phyloP scores from a whole-genome alignment of 2,888 invertebrate species.

The Tipula vernalis region DNA sequence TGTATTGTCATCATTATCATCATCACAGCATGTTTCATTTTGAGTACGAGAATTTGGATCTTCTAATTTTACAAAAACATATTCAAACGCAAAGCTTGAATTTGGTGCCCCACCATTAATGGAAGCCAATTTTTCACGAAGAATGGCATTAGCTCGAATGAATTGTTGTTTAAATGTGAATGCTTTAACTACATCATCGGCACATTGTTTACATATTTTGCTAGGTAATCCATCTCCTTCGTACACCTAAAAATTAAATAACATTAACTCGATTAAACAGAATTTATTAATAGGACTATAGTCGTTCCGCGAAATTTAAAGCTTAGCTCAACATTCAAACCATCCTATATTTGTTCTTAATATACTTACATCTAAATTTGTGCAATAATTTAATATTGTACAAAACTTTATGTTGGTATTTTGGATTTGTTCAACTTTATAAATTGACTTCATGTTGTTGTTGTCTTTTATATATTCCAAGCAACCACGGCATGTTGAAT shows the following conservation, averaged over 20 bases:
- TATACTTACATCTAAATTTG: background rate
- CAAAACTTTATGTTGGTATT: slow-evolving; percentile 4
- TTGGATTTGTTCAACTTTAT: background rate
- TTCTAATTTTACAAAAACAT: background rate
- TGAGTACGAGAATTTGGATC: background rate
- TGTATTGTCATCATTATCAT: background rate
- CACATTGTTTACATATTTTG: slow-evolving; percentile 26
- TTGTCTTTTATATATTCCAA: background rate
- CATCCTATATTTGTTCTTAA: too few species aligned
- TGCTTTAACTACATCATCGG: slow-evolving; percentile 20
- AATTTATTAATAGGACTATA: too few species aligned
- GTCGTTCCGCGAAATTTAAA: background rate
- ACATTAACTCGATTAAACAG: too few species aligned
- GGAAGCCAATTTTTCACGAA: slow-evolving; percentile 20
- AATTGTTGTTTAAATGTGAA: slow-evolving; percentile 27
- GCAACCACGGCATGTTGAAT: background rate
- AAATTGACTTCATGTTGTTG: background rate
- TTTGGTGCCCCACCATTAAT: background rate
- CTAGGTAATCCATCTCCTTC: slow-evolving; percentile 25
- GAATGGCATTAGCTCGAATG: slow-evolving; percentile 22
- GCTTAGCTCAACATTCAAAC: background rate
- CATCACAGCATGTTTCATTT: background rate
- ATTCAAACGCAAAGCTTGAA: background rate
- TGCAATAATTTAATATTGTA: background rate
- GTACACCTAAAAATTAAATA: slow-evolving; percentile 18